Conservation (phyloP, 2,113 vertebrate genomes). For the Regulus satrapa region DNA sequence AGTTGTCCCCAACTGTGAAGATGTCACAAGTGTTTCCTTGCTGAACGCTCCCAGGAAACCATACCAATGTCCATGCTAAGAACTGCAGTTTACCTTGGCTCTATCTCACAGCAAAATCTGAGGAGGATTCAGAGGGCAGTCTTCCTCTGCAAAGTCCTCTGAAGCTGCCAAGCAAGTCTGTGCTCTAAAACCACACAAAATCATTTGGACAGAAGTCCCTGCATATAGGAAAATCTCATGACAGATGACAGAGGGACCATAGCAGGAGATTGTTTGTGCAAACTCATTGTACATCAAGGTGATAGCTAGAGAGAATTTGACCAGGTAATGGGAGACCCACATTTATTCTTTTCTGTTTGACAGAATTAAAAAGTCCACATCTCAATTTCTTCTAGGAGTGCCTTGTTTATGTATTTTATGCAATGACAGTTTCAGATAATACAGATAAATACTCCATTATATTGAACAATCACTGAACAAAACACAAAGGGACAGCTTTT, state of each 20-base stretch:
- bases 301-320: background rate
- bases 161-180: background rate
- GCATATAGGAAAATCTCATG: background rate
- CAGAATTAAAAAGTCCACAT: background rate
- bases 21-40: background rate
- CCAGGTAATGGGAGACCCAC: rapidly evolving
- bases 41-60: background rate
- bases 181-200: background rate
- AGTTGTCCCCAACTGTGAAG: background rate
- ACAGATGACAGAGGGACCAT: background rate
- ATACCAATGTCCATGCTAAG: background rate
- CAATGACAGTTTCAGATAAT: background rate
- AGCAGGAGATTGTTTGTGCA: background rate
- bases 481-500: background rate
- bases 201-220: background rate
- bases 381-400: background rate
- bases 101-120: background rate
- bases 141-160: background rate
- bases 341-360: background rate
- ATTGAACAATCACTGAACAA: background rate
- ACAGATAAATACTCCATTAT: background rate
- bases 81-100: background rate
- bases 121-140: background rate
- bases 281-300: background rate
- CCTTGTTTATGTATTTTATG: background rate